Percentiles rank a stretch among this genome's conserved stretches.
These are phyloP conservation scores for Actinemys pallida DNA, from an alignment of 2,113 vertebrate genomes.

Conservation along the genomic window DNA sequence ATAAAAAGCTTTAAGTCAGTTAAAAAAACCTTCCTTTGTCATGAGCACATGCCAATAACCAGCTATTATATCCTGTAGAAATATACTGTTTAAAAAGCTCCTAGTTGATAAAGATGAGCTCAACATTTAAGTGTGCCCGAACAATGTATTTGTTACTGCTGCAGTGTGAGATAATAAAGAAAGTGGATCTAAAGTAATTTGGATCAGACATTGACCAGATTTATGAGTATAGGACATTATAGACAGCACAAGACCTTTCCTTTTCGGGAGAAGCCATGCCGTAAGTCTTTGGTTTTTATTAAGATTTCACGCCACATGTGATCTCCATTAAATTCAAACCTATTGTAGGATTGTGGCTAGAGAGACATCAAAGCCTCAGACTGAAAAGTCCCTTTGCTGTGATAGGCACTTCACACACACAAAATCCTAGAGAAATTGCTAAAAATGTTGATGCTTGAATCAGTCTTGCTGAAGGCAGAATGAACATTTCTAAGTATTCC, in stretches of 20 bases:
- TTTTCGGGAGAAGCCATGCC: background rate
- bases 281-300: background rate
- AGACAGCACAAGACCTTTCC: background rate
- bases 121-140: slow-evolving; percentile 29
- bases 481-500: slow-evolving; percentile 38
- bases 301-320: slow-evolving; percentile 44
- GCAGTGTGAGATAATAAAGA: slow-evolving; percentile 29
- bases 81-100: background rate
- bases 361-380: slow-evolving; percentile 47
- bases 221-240: background rate
- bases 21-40: background rate
- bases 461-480: slow-evolving; percentile 53
- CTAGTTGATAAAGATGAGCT: background rate
- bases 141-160: slow-evolving; percentile 60
- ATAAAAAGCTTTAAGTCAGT: background rate
- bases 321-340: slow-evolving; percentile 38
- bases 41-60: background rate
- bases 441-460: slow-evolving; percentile 27
- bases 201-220: slow-evolving; percentile 31
- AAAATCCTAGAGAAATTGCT: slow-evolving; percentile 58
- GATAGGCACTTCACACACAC: background rate
- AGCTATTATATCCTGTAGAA: background rate
- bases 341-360: background rate
- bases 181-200: slow-evolving; percentile 19
- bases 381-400: slow-evolving; percentile 24